Evolutionary conservation across 2,113 vertebrate genomes (phyloP).

Genomic region (Canis aureus): DNA sequence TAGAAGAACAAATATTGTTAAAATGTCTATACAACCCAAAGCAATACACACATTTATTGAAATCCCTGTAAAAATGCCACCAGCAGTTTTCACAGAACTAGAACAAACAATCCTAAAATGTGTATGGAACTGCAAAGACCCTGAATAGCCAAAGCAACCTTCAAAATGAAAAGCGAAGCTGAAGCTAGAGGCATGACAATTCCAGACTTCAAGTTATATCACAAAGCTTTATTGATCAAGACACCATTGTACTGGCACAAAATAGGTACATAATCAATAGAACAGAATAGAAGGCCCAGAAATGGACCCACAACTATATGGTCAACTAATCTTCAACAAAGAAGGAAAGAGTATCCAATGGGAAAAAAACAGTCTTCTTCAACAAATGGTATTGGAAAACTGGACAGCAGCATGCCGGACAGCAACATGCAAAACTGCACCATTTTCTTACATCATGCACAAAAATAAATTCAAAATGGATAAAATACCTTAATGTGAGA

Average conservation of each 20-base stretch:
- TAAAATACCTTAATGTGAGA: background rate
- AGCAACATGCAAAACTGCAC: background rate
- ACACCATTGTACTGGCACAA: background rate
- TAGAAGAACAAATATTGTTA: background rate
- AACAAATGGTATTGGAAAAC: background rate
- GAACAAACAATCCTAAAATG: background rate
- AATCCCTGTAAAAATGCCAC: background rate
- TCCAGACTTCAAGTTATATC: background rate
- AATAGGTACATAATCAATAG: background rate
- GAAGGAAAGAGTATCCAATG: background rate
- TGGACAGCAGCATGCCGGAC: background rate
- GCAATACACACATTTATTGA: background rate
- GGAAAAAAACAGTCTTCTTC: background rate
- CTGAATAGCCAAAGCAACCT: background rate
- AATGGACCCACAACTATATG: background rate
- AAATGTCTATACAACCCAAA: background rate
- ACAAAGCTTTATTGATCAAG: background rate
- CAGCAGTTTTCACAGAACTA: background rate
- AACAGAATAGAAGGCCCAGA: background rate
- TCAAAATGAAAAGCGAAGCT: background rate
- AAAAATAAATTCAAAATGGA: background rate
- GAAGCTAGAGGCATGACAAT: background rate
- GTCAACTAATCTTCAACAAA: background rate
- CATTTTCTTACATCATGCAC: background rate
- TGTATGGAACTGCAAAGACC: background rate